Percentiles rank a stretch among this genome's conserved stretches.
Evolutionary conservation across 2,113 vertebrate genomes (phyloP).

Genomic region (Bubo scandiacus): DNA sequence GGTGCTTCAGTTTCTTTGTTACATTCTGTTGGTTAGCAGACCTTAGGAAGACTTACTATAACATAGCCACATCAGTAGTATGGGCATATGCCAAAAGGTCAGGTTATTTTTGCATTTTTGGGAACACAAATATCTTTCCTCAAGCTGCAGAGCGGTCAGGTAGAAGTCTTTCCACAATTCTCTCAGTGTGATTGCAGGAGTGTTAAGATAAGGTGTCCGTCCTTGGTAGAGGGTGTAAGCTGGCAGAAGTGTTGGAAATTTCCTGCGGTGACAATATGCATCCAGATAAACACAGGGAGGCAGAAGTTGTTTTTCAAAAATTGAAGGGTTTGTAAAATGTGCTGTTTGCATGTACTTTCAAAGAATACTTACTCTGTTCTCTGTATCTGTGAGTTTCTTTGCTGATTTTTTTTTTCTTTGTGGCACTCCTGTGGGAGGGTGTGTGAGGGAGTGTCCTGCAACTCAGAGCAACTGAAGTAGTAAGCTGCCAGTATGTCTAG

Average conservation of each 20-base stretch:
- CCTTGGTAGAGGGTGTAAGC: background rate
- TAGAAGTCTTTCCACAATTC: background rate
- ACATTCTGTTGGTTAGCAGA: background rate
- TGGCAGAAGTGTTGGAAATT: background rate
- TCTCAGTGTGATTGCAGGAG: background rate
- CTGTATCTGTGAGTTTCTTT: background rate
- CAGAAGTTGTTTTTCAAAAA: background rate
- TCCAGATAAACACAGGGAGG: background rate
- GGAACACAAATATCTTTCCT: background rate
- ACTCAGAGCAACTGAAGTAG: background rate
- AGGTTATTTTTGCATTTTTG: background rate
- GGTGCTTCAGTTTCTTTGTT: background rate
- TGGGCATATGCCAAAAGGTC: background rate
- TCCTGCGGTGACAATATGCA: background rate
- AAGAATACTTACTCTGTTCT: background rate
- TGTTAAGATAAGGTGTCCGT: background rate
- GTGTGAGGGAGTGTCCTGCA: background rate
- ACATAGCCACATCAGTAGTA: fast-evolving
- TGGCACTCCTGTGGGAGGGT: background rate
- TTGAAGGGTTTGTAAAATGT: background rate
- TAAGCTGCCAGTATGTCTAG: background rate
- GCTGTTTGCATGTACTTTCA: background rate
- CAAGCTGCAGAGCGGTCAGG: background rate
- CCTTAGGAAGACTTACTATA: background rate
- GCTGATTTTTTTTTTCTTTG: background rate